Conservation (phyloP, 64 coral and sea anemone species). For the Porites australiensis region DNA sequence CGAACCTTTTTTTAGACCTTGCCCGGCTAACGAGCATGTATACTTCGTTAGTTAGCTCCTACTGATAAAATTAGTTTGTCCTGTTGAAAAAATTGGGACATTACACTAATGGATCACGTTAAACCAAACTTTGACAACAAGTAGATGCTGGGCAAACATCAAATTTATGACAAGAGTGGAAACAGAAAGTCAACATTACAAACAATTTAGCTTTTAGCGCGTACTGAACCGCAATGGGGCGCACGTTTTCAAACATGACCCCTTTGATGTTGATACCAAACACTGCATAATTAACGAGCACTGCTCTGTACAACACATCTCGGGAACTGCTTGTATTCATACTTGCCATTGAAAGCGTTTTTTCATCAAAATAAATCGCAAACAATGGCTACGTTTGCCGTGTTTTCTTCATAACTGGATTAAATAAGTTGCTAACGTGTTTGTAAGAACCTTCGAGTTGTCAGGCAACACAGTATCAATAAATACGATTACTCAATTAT, state of each 20-base stretch:
- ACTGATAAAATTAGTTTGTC: conserved; percentile 15
- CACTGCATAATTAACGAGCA: neutral
- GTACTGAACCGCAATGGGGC: neutral
- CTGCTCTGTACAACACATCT: neutral
- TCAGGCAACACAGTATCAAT: conserved; percentile 24
- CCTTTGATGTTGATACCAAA: neutral
- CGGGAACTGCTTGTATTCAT: conserved; percentile 1
- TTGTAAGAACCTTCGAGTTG: conserved; percentile 46
- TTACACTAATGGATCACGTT: conserved; percentile 17
- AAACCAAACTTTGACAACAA: neutral
- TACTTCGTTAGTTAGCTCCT: neutral
- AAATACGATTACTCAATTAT: conserved; percentile 47
- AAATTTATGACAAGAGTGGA: neutral
- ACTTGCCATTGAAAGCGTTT: neutral
- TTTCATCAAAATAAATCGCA: conserved; percentile 25
- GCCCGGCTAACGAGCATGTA: neutral
- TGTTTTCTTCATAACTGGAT: conserved; percentile 17
- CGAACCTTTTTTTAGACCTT: no score
- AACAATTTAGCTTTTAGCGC: conserved; percentile 19
- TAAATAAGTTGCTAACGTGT: conserved; percentile 32
- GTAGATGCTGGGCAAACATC: neutral
- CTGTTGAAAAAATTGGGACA: conserved; percentile 8
- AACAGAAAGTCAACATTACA: conserved; percentile 6
- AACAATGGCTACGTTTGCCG: neutral
- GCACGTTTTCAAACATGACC: neutral